phyloP scores from a whole-genome alignment of 2,888 invertebrate species.

The Melipona beecheii region DNA sequence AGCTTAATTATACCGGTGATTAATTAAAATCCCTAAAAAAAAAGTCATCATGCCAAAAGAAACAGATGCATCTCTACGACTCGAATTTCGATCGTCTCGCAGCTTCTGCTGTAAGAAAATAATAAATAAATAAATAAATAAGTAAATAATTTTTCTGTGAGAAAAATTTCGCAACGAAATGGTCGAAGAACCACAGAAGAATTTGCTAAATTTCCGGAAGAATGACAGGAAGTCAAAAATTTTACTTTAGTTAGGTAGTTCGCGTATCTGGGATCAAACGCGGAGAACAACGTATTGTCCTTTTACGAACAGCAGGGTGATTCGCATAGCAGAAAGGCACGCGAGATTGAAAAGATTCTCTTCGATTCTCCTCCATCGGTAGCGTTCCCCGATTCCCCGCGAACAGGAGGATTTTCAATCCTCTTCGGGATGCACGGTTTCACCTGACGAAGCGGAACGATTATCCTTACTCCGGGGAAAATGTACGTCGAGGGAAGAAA shows the following conservation, averaged over 20 bases:
- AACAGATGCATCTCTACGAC: no score
- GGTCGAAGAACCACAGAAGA: no score
- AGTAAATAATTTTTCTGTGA: no score
- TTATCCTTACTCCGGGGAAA: conserved; percentile 39
- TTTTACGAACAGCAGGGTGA: conserved; percentile 24
- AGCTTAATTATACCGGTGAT: no score
- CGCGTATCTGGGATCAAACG: not conserved
- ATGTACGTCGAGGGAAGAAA: conserved; percentile 11
- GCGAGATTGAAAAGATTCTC: conserved; percentile 50
- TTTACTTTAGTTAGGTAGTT: not conserved
- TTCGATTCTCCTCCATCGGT: conserved; percentile 23
- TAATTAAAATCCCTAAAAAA: no score
- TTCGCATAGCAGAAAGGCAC: conserved; percentile 32
- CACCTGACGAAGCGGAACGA: conserved; percentile 47
- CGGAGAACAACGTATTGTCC: conserved; percentile 36
- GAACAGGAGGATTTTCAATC: conserved; percentile 44
- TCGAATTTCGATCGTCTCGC: no score
- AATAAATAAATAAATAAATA: no score
- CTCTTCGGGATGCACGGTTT: conserved; percentile 40
- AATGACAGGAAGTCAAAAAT: not conserved
- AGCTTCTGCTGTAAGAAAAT: no score
- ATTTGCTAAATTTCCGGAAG: not conserved
- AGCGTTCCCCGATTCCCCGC: conserved; percentile 8
- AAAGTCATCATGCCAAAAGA: no score
- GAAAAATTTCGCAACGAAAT: no score